Percentiles rank a stretch among this genome's conserved stretches.
phyloP scores from a whole-genome alignment of 2,888 invertebrate species.

The Parochlus steinenii region DNA sequence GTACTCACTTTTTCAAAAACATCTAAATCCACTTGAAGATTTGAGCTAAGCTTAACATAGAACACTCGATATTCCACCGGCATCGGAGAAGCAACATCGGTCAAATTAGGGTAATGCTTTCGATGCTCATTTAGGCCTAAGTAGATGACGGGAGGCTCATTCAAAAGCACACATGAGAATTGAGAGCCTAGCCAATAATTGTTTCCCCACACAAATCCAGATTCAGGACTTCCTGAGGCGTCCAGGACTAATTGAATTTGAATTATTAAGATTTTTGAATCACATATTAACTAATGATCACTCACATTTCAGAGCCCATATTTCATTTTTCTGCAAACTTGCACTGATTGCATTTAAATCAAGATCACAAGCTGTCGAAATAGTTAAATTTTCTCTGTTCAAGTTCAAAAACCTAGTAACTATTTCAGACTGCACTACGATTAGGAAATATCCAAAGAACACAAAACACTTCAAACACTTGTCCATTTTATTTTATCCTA shows the following conservation, averaged over 20 bases:
- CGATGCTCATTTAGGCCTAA: background rate
- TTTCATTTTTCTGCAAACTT: too few relatives aligned
- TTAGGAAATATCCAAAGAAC: too few relatives aligned
- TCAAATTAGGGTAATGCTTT: background rate
- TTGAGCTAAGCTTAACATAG: background rate
- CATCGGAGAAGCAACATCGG: background rate
- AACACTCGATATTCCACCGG: constrained; percentile 9
- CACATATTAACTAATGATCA: background rate
- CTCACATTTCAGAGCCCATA: constrained; percentile 24
- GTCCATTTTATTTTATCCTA: too few relatives aligned
- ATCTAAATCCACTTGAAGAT: constrained; percentile 1
- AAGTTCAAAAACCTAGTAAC: too few relatives aligned
- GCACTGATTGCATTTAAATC: too few relatives aligned
- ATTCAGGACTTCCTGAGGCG: constrained; percentile 29
- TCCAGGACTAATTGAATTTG: constrained; percentile 31
- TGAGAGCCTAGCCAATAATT: constrained; percentile 32
- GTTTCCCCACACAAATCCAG: constrained; percentile 32
- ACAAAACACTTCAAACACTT: too few relatives aligned
- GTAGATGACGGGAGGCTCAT: constrained; percentile 4
- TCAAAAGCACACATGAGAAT: constrained; percentile 18
- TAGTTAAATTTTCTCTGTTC: too few relatives aligned
- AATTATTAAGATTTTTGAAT: too few relatives aligned
- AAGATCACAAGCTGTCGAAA: too few relatives aligned
- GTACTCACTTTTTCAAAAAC: too few relatives aligned
- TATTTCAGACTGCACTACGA: too few relatives aligned